phyloP scores from a whole-genome alignment of 2,888 invertebrate genomes.

The Chloromyia formosa region DNA sequence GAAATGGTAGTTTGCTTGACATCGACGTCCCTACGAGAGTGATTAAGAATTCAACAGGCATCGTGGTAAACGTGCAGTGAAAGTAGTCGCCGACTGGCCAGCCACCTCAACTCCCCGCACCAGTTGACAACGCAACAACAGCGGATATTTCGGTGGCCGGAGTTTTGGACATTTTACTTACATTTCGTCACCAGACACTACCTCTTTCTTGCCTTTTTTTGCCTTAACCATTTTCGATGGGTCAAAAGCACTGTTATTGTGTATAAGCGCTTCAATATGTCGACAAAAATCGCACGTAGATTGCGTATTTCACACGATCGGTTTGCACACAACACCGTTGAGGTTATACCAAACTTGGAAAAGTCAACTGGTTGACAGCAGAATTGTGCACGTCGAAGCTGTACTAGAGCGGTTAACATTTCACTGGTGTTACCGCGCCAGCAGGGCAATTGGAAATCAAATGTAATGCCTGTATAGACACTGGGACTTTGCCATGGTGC shows the following conservation, averaged over 20 bases:
- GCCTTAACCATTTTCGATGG: constrained; percentile 76
- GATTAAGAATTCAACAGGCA: constrained; percentile 40
- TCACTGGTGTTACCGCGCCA: constrained; percentile 17
- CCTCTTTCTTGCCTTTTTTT: constrained; percentile 83
- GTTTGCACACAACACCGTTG: constrained; percentile 26
- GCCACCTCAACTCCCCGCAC: constrained; percentile 39
- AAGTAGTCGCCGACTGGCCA: constrained; percentile 39
- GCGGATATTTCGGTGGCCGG: constrained; percentile 12
- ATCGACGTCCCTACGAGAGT: constrained; percentile 67
- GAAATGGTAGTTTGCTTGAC: constrained; percentile 61
- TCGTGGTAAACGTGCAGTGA: constrained; percentile 31
- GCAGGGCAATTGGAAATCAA: too few species aligned
- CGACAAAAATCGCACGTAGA: constrained; percentile 20
- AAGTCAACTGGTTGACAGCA: constrained; percentile 32
- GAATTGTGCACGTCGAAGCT: constrained; percentile 26
- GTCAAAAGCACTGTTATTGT: constrained; percentile 62
- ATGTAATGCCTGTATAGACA: too few species aligned
- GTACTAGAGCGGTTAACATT: constrained; percentile 35
- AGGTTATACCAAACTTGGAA: constrained; percentile 34
- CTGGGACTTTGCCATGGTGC: too few species aligned
- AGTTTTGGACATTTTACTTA: constrained; percentile 65
- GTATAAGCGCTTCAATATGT: constrained; percentile 29
- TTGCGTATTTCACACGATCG: constrained; percentile 7
- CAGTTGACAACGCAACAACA: constrained; percentile 42
- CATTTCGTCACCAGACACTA: constrained; percentile 78